Base-by-base conservation (phyloP, 2,888 invertebrate genomes). In the Caenorhabditis panamensis region DNA sequence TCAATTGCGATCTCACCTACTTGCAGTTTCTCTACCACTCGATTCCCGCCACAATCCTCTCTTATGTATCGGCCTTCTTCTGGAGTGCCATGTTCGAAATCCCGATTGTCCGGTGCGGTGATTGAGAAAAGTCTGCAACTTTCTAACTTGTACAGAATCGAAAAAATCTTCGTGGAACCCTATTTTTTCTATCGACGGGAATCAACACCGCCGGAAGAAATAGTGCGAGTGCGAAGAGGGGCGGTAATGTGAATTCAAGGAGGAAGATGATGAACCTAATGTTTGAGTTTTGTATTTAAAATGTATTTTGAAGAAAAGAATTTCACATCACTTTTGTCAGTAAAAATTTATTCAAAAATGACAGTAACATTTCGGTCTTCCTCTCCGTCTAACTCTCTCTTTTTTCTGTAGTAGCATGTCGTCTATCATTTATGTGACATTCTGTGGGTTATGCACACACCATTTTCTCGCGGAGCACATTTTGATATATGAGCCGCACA, bases 31-130 rank as follows among this genome's bases (percentile, higher is more conserved):
- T 83, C 63, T 53, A 84, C 69, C 51, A 58, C 31, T 63, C 64
- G 1, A 53, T 77, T 5, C 77, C 77, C 0, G 64, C 64, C 0
- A 51, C 51, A 24, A 16, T 77, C 1, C 51, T 77, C 8, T 77
- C 77, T 11, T 77, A 77, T 20, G 41, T 77, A 41, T 54, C 64
- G 28, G 84, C 82, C 9, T 77, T 82, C 56, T 79, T 82, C 56
- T 84, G 84, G 82, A 84, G 84, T 66, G 79, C 77, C 36, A 37
- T 79, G 6, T 80, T 77, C 41, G 83, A 83, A 67, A 49, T 80
- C 36, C 79, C 82, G 4, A 63, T 80, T 26, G 20, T 26, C 16
- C 49, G 49, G 41, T 77, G 18, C 82, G 82, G 68, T 71, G n/a
- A 8, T 51, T 31, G 3, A 2, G 13, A 20, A 13, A 1, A 8